Percentiles rank a stretch among this genome's conserved stretches.
Conservation (phyloP, 2,113 vertebrate genomes). For the Halichoerus grypus region DNA sequence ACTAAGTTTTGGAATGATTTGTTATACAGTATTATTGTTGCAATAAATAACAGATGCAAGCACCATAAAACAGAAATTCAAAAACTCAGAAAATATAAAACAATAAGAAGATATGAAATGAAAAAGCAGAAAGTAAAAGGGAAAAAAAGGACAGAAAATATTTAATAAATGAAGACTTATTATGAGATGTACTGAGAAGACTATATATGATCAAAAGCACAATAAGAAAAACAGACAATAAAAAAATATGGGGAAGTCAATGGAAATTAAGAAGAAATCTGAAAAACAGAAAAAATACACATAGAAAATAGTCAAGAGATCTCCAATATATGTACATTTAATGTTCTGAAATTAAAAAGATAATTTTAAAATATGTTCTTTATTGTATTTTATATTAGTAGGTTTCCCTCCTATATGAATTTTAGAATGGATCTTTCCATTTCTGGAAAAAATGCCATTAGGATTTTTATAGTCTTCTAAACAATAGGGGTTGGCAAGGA, state of each 20-base stretch:
- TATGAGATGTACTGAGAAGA: not conserved
- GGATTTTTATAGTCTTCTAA: not conserved
- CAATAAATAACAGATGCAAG: not conserved
- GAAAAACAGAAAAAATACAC: not conserved
- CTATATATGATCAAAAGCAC: not conserved
- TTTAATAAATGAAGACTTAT: not conserved
- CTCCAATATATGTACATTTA: not conserved
- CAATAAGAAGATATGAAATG: not conserved
- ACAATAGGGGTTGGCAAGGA: too few species aligned
- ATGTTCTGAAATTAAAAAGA: not conserved
- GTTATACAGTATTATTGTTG: not conserved
- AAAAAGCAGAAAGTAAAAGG: not conserved
- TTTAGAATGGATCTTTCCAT: not conserved
- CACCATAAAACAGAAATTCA: not conserved
- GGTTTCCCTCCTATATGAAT: not conserved
- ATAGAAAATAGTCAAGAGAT: not conserved
- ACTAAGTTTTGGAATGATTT: not conserved
- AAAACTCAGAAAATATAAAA: not conserved
- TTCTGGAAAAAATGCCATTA: not conserved
- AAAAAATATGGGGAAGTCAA: not conserved
- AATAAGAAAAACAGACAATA: not conserved
- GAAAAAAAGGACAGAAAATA: not conserved
- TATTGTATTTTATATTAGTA: not conserved
- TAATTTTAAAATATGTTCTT: not conserved
- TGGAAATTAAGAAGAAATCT: not conserved